A percentile compares a stretch with the other conserved stretches of the same genome.
Conservation (phyloP, 2,113 vertebrate species). For the Pygoscelis adeliae region DNA sequence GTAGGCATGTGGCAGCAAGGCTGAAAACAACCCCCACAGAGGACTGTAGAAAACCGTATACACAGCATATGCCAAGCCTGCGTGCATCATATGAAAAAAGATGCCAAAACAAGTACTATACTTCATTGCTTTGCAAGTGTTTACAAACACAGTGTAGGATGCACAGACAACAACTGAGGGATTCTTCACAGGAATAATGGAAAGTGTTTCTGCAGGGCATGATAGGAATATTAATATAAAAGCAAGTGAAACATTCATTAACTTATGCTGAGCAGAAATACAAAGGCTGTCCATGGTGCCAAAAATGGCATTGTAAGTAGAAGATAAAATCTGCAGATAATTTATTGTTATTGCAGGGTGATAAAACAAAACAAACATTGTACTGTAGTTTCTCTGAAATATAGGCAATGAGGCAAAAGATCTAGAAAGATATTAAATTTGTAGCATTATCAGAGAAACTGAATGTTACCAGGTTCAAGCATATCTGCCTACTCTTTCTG, state of each 20-base stretch:
- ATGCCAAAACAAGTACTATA: not conserved
- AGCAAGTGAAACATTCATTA: not conserved
- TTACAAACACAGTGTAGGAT: not conserved
- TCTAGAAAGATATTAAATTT: not conserved
- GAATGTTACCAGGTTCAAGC: not conserved
- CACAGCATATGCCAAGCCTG: not conserved
- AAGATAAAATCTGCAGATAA: not conserved
- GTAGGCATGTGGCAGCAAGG: fast-evolving
- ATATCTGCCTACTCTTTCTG: not conserved
- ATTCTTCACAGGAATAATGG: not conserved
- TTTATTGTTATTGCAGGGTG: not conserved
- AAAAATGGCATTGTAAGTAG: not conserved
- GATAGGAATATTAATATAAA: not conserved
- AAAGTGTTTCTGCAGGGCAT: not conserved
- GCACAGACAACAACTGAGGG: too few relatives aligned
- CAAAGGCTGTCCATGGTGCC: not conserved
- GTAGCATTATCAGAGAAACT: not conserved
- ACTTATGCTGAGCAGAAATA: not conserved
- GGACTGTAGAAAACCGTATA: not conserved
- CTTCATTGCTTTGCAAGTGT: not conserved
- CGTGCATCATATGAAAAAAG: not conserved
- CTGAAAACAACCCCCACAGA: not conserved
- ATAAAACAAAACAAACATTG: not conserved
- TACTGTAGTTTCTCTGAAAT: not conserved
- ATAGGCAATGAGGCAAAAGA: not conserved